Evolutionary conservation across 2,113 vertebrate species (phyloP).

Genomic region (Chlorodrepanis virens): DNA sequence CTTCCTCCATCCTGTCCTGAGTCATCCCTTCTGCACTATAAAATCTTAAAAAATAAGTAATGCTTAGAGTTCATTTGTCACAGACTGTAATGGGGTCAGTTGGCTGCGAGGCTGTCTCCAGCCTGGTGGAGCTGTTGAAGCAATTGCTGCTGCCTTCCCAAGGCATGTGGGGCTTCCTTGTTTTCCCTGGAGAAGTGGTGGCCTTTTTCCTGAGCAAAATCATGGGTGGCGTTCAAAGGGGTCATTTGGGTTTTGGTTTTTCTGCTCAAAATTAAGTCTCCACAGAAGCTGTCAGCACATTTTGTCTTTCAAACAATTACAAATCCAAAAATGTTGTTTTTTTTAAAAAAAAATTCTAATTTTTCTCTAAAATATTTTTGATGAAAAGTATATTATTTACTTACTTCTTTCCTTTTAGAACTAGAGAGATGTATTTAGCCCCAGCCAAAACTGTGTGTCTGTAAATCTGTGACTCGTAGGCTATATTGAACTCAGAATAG

Average conservation of each 20-base stretch:
- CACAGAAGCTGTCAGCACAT: neutral
- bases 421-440: neutral
- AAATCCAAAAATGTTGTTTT: neutral
- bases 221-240: neutral
- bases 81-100: neutral
- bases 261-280: neutral
- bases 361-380: neutral
- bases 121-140: neutral
- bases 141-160: neutral
- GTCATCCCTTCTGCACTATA: neutral
- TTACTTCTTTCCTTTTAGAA: neutral
- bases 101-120: accelerated
- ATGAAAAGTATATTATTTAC: neutral
- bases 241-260: neutral
- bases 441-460: neutral
- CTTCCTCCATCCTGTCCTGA: neutral
- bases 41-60: neutral
- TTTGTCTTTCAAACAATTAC: neutral
- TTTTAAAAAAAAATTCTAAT: neutral
- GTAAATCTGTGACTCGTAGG: neutral
- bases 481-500: neutral
- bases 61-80: neutral
- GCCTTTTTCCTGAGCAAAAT: neutral
- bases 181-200: neutral
- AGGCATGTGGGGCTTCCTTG: neutral